Evolutionary conservation across 2,888 invertebrate species (phyloP).

Genomic region (Aphidius colemani): DNA sequence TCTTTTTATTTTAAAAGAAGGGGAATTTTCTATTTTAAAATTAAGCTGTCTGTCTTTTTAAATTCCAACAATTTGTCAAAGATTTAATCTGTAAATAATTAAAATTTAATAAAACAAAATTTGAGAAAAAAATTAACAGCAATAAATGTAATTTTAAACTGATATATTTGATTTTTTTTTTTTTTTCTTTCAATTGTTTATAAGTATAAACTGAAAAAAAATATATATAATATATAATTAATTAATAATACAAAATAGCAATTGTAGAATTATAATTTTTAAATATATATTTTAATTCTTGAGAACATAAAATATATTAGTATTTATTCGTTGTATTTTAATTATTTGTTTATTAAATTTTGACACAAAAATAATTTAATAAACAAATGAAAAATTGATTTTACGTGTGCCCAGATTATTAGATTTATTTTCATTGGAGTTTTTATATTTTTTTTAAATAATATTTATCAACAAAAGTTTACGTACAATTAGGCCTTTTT

Average conservation of each 20-base stretch:
- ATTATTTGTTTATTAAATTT: conserved; percentile 22
- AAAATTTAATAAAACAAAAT: no score
- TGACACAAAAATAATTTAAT: conserved; percentile 34
- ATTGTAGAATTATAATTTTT: conserved; percentile 25
- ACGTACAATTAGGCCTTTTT: background rate
- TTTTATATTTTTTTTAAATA: background rate
- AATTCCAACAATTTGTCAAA: no score
- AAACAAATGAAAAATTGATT: conserved; percentile 20
- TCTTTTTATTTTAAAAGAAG: background rate
- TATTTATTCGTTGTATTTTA: no score
- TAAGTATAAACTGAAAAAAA: conserved; percentile 53
- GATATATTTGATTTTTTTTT: background rate
- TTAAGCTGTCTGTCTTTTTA: no score
- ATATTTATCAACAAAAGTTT: conserved; percentile 13
- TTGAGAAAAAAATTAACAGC: no score
- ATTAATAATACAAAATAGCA: conserved; percentile 48
- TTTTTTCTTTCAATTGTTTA: conserved; percentile 34
- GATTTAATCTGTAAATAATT: no score
- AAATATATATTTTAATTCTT: conserved; percentile 1
- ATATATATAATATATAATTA: conserved; percentile 38
- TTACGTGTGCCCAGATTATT: conserved; percentile 6
- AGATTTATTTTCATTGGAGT: conserved; percentile 8
- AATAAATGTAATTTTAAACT: background rate
- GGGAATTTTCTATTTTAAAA: background rate
- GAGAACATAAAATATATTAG: background rate